Conservation (phyloP, 2,888 invertebrate species). For the Drosophila flavopinicola region DNA sequence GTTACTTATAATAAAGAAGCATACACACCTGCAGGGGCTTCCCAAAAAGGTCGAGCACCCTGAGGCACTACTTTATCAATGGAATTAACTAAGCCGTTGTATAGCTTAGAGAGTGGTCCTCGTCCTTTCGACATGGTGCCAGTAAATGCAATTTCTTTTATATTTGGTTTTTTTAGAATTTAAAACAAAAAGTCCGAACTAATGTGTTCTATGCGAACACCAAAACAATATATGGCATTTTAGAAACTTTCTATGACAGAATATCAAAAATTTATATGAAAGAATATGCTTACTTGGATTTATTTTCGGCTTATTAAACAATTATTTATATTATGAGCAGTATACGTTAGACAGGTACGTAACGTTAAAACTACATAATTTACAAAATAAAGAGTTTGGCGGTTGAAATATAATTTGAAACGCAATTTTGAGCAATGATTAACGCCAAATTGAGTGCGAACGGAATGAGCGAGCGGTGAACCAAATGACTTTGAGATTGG, state of each 20-base stretch:
- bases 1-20: not conserved
- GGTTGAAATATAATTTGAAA: slow-evolving; percentile 1
- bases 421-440: slow-evolving; percentile 4
- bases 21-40: slow-evolving; percentile 59
- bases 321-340: too few species aligned
- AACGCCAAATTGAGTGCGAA: not conserved
- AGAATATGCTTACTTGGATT: too few species aligned
- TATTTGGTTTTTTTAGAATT: slow-evolving; percentile 9
- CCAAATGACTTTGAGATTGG: not conserved
- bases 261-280: too few species aligned
- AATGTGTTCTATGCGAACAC: not conserved
- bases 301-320: too few species aligned
- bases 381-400: not conserved
- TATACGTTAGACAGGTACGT: too few species aligned
- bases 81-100: slow-evolving; percentile 48
- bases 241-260: too few species aligned
- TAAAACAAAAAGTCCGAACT: not conserved
- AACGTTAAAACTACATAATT: too few species aligned
- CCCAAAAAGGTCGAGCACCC: slow-evolving; percentile 62
- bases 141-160: not conserved
- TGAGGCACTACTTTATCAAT: slow-evolving; percentile 64
- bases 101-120: slow-evolving; percentile 55
- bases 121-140: slow-evolving; percentile 49
- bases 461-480: not conserved
- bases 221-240: too few species aligned